Conservation (phyloP, 2,888 invertebrate species). For the Aquatica leii region DNA sequence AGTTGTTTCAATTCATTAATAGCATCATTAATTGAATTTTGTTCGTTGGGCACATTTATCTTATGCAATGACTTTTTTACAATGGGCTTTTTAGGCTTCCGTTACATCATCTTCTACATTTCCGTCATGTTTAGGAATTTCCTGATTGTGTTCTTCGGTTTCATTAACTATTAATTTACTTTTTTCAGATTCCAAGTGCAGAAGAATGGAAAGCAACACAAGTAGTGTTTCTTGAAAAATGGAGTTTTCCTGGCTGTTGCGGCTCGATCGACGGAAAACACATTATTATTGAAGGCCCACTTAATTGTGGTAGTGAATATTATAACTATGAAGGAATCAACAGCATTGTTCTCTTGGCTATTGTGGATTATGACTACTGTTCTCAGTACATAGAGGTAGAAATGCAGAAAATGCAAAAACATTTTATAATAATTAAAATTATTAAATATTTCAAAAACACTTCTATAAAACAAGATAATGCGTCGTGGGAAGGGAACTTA, state of each 20-base stretch:
- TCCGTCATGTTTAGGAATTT: background rate
- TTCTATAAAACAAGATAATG: too few species aligned
- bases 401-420: background rate
- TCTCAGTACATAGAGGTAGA: background rate
- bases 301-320: too few species aligned
- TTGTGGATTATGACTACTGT: background rate
- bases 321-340: constrained; percentile 6
- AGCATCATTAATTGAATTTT: background rate
- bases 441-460: too few species aligned
- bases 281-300: background rate
- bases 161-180: too few species aligned
- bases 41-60: background rate
- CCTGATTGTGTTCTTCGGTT: too few species aligned
- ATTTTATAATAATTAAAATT: too few species aligned
- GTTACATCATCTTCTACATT: background rate
- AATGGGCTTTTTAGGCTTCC: background rate
- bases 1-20: background rate
- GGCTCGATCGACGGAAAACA: background rate
- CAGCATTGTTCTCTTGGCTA: too few species aligned
- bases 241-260: background rate
- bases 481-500: too few species aligned
- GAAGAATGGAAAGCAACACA: background rate
- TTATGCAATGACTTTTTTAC: background rate
- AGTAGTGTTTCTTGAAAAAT: background rate
- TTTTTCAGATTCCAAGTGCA: too few species aligned